Evolutionary conservation across 2,113 vertebrate genomes (phyloP), one percentile per base, ranked within the genome.

Genomic region (Phoxinus phoxinus): DNA sequence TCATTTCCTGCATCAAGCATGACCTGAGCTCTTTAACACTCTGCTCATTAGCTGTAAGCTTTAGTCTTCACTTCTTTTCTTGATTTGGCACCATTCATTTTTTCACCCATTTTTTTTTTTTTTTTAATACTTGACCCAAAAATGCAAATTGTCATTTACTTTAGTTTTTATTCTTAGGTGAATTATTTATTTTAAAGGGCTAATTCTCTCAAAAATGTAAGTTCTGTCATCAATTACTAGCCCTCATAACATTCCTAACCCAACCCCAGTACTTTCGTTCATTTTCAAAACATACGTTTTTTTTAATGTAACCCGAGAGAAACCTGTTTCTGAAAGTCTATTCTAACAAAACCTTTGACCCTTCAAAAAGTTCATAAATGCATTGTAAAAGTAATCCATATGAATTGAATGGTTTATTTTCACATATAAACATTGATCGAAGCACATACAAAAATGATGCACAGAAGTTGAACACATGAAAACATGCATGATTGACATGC

Each of bases 1-100:
- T 44, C 53, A 56, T 83, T 85, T 69, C 41, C 48, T 46, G 61
- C 35, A 37, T 69, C 41, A 41, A 51, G 65, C 58, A 65, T 84
- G 44, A 48, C 41, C 8, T 9, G n/a, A 48, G 65, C 73, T 83
- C 32, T 63, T 44, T 37, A 23, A 37, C 23, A 72, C 73, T 15
- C 25, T 73, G 51, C 51, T 77, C 73, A 48, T 15, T n/a, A 58
- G 35, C 35, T 17, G 53, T 25, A 41, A 46, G 3, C 48, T 44
- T 69, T 21, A 27, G 17, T 35, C 25, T 21, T 23, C 30, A 25
- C 15, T 6, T 11, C 0, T n/a, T 27, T 13, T 11, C 17, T 11
- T 46, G 19, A 1, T 58, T 76, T 15, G 74, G 19, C 27, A 23
- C 67, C 48, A 71, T 77, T n/a, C 9, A 27, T 83, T 51, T 25